A percentile compares a stretch with the other conserved stretches of the same genome.
Conservation (phyloP, 1,140 invertebrate species). For the Phymastichus coffea region DNA sequence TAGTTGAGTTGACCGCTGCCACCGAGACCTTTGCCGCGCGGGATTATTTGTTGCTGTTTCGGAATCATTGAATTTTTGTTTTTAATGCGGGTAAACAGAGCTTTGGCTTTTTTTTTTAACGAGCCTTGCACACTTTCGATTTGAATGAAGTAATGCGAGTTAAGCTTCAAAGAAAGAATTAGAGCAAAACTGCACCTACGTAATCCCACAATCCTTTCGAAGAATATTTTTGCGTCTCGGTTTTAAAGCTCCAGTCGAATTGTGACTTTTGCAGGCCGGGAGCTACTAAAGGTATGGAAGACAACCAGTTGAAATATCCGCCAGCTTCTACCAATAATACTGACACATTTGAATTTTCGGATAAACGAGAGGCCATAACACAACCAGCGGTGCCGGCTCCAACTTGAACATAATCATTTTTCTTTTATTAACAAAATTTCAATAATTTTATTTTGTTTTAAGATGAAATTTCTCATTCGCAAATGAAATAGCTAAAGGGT, state of each 20-base stretch:
- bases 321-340: slow-evolving; percentile 74
- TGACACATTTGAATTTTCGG: slow-evolving; percentile 60
- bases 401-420: slow-evolving; percentile 58
- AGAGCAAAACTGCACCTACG: slow-evolving; percentile 44
- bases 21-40: slow-evolving; percentile 68
- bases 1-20: slow-evolving; percentile 73
- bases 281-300: slow-evolving; percentile 63
- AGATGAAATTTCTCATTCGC: not conserved
- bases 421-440: too few species aligned
- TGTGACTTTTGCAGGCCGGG: slow-evolving; percentile 65
- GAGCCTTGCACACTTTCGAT: not conserved
- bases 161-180: not conserved
- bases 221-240: slow-evolving; percentile 64
- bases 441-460: not conserved
- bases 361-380: slow-evolving; percentile 70
- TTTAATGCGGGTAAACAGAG: not conserved
- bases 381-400: slow-evolving; percentile 81
- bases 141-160: not conserved
- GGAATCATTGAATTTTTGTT: not conserved
- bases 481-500: not conserved
- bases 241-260: slow-evolving; percentile 67
- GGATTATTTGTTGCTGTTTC: slow-evolving; percentile 60
- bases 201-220: slow-evolving; percentile 63
- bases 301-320: slow-evolving; percentile 64
- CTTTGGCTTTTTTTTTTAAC: not conserved